Base-by-base conservation (phyloP, 2,888 invertebrate genomes). In the Baccha elongata region DNA sequence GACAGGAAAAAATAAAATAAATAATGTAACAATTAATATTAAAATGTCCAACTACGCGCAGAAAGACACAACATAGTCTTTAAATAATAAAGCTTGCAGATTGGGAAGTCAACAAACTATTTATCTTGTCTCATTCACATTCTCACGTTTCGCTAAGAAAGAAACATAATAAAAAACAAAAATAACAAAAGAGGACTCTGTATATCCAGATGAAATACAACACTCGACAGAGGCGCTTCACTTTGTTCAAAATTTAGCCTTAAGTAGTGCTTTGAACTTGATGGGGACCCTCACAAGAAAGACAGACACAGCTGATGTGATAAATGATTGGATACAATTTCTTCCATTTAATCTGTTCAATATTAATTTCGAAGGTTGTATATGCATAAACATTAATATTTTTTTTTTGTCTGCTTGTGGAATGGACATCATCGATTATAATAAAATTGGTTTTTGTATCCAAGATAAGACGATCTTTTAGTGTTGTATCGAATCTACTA, bases 41-140 rank as follows among this genome's bases (percentile, higher is more conserved):
- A 55, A 50, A 75, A 48, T 64, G 62, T 73, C 69, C 60, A 52
- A 48, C 23, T 2, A 46, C 7, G 50, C 8, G 17, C 42, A 42
- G 17, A 35, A 35, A 42, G 10, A 17, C 13, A 44, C 7, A 17
- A 10, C 53, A 21, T 21, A 42, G 37, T 58, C 23, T 53, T 76
- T 32, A 71, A 42, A 29, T 26, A 50, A 19, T 23, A 64, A 64
- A 44, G 64, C 60, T 71, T 67, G 80, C 80, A 80, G 50, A 71
- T 81, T 75, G 81, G 71, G 52, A 67, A 83, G 76, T 83, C 81
- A 83, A 83, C 48, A 83, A 83, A 83, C 76, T 76, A 76, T 83
- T 83, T 62, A 76, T 72, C 67, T 76, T 76, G 71, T 71, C 76
- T 71, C 81, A 71, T 58, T 60, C 71, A 72, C 67, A 65, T 80